Evolutionary conservation across 37 sponge, comb jelly and placozoan species (phyloP).

Genomic region (Aphrocallistes beatrix): DNA sequence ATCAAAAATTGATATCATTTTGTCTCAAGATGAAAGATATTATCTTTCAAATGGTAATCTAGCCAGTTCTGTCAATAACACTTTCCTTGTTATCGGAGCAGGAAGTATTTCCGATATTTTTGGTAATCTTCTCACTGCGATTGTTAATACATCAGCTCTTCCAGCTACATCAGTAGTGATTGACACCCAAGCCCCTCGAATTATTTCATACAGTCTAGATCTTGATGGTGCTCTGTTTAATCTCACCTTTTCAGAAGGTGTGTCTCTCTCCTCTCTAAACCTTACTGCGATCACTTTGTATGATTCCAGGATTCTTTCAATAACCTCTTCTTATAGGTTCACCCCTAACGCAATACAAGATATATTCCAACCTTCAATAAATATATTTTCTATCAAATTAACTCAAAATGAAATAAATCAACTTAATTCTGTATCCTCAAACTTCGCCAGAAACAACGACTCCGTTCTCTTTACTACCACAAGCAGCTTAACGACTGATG

Average conservation of each 20-base stretch:
- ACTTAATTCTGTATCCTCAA: not conserved
- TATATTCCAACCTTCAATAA: not conserved
- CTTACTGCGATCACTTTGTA: slow-evolving; percentile 36
- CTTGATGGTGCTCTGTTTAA: slow-evolving; percentile 42
- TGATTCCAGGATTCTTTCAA: slow-evolving; percentile 25
- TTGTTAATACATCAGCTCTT: slow-evolving; percentile 33
- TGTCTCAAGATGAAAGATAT: not conserved
- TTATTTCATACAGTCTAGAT: slow-evolving; percentile 38
- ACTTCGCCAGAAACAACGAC: not conserved
- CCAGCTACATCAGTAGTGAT: slow-evolving; percentile 28
- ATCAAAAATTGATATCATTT: not conserved
- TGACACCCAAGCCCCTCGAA: slow-evolving; percentile 52
- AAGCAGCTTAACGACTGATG: slow-evolving; percentile 37
- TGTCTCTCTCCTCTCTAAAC: slow-evolving; percentile 35
- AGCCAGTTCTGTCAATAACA: not conserved
- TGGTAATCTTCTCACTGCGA: slow-evolving; percentile 36
- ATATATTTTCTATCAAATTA: not conserved
- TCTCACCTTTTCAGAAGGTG: slow-evolving; percentile 63
- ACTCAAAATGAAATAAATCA: not conserved
- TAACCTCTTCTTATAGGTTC: not conserved
- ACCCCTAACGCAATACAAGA: not conserved
- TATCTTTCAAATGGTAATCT: not conserved
- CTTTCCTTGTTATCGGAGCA: not conserved
- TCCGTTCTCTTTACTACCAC: not conserved
- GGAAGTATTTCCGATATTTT: slow-evolving; percentile 32